phyloP scores from a whole-genome alignment of 2,888 invertebrate genomes.

The Ommatoiulus sabulosus region DNA sequence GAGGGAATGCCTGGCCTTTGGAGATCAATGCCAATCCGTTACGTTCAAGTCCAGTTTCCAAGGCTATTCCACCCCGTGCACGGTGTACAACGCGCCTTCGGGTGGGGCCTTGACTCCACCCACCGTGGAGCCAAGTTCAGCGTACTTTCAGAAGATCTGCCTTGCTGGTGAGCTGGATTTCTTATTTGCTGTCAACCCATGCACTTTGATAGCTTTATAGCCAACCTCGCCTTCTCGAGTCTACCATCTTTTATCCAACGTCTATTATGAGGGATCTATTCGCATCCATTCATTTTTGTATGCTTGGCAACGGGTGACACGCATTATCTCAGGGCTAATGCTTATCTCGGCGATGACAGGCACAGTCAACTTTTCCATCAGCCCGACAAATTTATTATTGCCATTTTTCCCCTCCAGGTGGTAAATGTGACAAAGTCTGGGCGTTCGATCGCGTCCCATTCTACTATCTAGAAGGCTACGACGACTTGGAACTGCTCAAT shows the following conservation, averaged over 20 bases:
- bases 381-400: neutral
- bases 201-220: neutral
- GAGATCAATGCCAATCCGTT: constrained; percentile 57
- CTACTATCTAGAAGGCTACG: constrained; percentile 78
- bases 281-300: neutral
- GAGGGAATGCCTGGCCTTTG: constrained; percentile 56
- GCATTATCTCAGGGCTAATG: neutral
- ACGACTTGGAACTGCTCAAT: constrained; percentile 73
- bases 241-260: neutral
- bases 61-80: constrained; percentile 51
- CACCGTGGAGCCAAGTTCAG: constrained; percentile 21
- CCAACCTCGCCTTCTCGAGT: no score
- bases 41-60: constrained; percentile 49
- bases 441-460: constrained; percentile 81
- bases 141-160: constrained; percentile 57
- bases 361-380: neutral
- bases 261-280: neutral
- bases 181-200: neutral
- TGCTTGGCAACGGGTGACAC: neutral
- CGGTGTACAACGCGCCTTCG: constrained; percentile 42
- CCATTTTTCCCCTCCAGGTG: constrained; percentile 58
- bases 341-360: neutral
- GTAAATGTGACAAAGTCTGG: constrained; percentile 75
- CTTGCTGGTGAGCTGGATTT: constrained; percentile 53
- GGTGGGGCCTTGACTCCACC: constrained; percentile 49